Evolutionary conservation across 2,113 vertebrate genomes (phyloP).

Genomic region (Psittacula cyanocephala): DNA sequence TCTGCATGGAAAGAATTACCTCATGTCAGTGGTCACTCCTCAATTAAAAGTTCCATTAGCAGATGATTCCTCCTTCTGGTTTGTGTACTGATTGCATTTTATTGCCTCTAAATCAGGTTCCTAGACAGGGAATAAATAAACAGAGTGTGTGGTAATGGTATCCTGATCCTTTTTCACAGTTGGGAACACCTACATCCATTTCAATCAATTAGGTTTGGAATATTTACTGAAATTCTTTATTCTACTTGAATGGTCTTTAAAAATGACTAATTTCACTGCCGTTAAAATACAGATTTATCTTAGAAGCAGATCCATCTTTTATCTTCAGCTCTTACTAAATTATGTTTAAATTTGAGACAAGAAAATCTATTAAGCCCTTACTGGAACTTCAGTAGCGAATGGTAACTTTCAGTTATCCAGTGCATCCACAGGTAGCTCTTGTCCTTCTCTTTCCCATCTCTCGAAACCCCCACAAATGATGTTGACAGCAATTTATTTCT

Average conservation of each 20-base stretch:
- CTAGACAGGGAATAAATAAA: constrained; percentile 93
- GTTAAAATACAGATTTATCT: constrained; percentile 74
- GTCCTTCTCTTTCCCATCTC: background rate
- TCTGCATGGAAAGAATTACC: constrained; percentile 84
- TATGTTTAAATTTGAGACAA: constrained; percentile 1
- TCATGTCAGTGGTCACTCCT: constrained; percentile 88
- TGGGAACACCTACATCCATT: constrained; percentile 81
- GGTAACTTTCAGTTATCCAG: background rate
- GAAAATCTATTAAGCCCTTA: background rate
- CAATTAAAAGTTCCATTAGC: constrained; percentile 95
- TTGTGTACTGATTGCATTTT: constrained; percentile 89
- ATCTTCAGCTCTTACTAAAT: constrained; percentile 1
- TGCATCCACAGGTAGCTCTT: background rate
- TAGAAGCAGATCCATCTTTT: background rate
- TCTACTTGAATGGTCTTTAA: constrained; percentile 67
- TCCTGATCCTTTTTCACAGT: constrained; percentile 89
- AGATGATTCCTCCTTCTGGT: constrained; percentile 89
- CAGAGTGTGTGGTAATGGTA: constrained; percentile 90
- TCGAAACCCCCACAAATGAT: background rate
- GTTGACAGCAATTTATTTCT: background rate
- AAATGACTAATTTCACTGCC: constrained; percentile 67
- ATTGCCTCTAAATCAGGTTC: constrained; percentile 90
- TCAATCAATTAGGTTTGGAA: constrained; percentile 75
- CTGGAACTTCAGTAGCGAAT: background rate
- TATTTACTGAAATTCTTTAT: constrained; percentile 79